Base-by-base conservation (phyloP, 2,888 invertebrate species). In the Gordius sp. region DNA sequence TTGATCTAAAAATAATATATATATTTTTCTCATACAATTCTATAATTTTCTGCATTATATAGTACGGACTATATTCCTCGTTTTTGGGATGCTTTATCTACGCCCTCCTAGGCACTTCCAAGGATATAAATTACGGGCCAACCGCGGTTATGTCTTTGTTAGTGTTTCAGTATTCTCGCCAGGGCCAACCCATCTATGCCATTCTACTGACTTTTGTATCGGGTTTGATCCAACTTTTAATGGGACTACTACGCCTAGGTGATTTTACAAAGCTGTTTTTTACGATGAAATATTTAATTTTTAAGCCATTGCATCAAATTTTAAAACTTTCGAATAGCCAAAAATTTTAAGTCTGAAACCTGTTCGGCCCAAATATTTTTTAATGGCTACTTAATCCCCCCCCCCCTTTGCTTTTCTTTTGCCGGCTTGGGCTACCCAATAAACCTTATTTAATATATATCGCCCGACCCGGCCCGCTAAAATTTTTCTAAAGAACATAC, bases 231-330 rank as follows among this genome's bases (percentile, higher is more conserved):
- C 68, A 69, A 60, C 59, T 68, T 2, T 41, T 64, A 4, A 65
- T 69, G 66, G 68, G 68, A 1, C 2, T 69, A 8, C 60, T 68
- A 2, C 64, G 67, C 57, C 60, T 69, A 58, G 69, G 69, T 69
- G 59, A 57, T 62, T 59, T 13, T 16, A 1, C n/a, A 13, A 25
- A n/a, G 28, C 8, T 59, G 25, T n/a, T n/a, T n/a, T n/a, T n/a
- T n/a, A n/a, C n/a, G n/a, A n/a, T n/a, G n/a, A n/a, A n/a, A n/a
- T n/a, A n/a, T n/a, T n/a, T n/a, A n/a, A n/a, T n/a, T n/a, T n/a
- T n/a, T n/a, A n/a, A n/a, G n/a, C n/a, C n/a, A n/a, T n/a, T n/a
- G n/a, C n/a, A n/a, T n/a, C n/a, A n/a, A n/a, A n/a, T n/a, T n/a
- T n/a, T n/a, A n/a, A n/a, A n/a, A n/a, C n/a, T n/a, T n/a, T n/a